Conservation (phyloP, 2,113 vertebrate species). For the Pithys albifrons region DNA sequence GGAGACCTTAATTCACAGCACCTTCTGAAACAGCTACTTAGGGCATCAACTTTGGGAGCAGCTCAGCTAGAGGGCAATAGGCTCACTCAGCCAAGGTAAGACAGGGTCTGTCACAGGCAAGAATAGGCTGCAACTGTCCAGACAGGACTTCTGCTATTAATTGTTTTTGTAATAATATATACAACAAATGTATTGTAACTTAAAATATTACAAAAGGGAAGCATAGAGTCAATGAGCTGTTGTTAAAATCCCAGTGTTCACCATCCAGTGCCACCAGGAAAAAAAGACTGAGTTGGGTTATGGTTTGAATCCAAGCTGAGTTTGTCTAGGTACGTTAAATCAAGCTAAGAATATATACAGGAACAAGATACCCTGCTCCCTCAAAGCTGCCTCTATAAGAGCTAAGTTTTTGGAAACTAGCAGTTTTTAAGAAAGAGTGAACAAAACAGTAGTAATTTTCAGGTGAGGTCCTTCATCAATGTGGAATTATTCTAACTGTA, state of each 20-base stretch:
- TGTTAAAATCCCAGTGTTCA: not conserved
- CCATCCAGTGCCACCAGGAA: not conserved
- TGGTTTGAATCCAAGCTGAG: not conserved
- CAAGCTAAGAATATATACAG: not conserved
- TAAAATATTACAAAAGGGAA: not conserved
- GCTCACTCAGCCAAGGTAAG: not conserved
- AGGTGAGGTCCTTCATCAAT: not conserved
- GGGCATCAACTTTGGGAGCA: not conserved
- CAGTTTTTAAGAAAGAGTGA: not conserved
- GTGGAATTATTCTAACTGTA: constrained; percentile 21
- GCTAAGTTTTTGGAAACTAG: not conserved
- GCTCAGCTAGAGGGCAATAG: not conserved
- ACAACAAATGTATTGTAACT: not conserved
- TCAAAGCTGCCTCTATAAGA: not conserved
- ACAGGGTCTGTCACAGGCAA: not conserved
- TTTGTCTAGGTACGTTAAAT: not conserved
- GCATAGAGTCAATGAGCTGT: not conserved
- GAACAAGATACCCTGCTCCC: not conserved
- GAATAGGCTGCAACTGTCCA: not conserved
- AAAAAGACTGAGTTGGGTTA: not conserved
- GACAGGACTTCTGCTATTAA: not conserved
- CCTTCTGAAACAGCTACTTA: not conserved
- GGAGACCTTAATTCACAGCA: not conserved
- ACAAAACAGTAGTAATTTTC: constrained; percentile 24
- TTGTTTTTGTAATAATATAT: not conserved